phyloP scores from a whole-genome alignment of 2,888 invertebrate genomes.

The Sclerodermus sp. region DNA sequence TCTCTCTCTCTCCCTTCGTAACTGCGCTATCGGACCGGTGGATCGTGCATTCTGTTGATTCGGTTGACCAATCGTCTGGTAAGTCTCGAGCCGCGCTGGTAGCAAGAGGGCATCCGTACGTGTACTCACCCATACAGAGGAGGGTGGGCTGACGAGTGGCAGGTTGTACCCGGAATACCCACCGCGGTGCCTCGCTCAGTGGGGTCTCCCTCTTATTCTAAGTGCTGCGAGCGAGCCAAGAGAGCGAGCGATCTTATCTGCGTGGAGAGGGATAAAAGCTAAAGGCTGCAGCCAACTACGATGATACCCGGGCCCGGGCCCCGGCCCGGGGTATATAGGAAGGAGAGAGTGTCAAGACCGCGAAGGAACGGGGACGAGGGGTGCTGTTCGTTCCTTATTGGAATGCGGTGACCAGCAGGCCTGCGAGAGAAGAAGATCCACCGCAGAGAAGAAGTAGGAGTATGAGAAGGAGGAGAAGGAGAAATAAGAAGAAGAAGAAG shows the following conservation, averaged over 20 bases:
- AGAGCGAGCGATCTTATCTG: constrained; percentile 52
- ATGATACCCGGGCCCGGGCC: constrained; percentile 47
- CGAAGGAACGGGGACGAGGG: constrained; percentile 14
- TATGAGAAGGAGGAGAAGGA: constrained; percentile 13
- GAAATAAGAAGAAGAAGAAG: constrained; percentile 18
- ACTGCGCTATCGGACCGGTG: constrained; percentile 23
- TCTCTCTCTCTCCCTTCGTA: too few relatives aligned
- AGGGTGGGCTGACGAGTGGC: constrained; percentile 57
- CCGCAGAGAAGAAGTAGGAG: too few relatives aligned
- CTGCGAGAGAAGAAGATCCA: constrained; percentile 19
- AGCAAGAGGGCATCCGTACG: constrained; percentile 12
- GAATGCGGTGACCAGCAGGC: constrained; percentile 54
- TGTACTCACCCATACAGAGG: not conserved
- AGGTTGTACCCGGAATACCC: constrained; percentile 56
- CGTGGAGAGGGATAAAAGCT: constrained; percentile 51
- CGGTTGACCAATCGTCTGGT: constrained; percentile 16
- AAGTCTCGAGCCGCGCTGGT: not conserved
- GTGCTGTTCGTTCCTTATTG: constrained; percentile 25
- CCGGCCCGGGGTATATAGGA: too few relatives aligned
- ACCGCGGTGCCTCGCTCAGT: constrained; percentile 52
- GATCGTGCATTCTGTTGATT: constrained; percentile 25
- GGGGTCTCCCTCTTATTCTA: constrained; percentile 48
- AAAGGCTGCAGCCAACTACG: constrained; percentile 47
- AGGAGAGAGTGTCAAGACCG: constrained; percentile 48
- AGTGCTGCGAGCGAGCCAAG: constrained; percentile 35